Percentiles rank a stretch among this genome's conserved stretches.
Evolutionary conservation across 23 tunicate species (phyloP).

Genomic region (Aplidium turbinatum): DNA sequence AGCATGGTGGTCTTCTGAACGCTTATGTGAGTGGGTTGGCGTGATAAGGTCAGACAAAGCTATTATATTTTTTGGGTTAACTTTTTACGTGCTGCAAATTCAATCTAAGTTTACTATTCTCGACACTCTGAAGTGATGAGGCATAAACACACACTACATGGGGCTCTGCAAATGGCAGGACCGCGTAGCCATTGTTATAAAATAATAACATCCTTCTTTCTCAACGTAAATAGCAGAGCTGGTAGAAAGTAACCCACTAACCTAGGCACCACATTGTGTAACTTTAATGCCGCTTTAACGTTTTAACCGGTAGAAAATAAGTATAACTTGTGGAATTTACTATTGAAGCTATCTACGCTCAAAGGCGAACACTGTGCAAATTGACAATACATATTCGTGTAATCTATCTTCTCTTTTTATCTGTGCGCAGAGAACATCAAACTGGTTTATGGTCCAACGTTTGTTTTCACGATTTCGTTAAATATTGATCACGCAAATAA

Average conservation of each 20-base stretch:
- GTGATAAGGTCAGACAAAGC: too few species aligned
- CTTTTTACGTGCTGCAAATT: too few species aligned
- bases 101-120: neutral
- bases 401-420: neutral
- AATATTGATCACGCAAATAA: slow-evolving; percentile 5
- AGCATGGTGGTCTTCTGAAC: too few species aligned
- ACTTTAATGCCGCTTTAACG: too few species aligned
- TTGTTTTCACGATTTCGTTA: neutral
- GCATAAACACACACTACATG: slow-evolving; percentile 2
- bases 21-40: too few species aligned
- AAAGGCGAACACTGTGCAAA: neutral
- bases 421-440: neutral
- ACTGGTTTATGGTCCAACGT: neutral
- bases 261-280: too few species aligned
- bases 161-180: slow-evolving; percentile 7
- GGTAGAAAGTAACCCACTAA: too few species aligned
- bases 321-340: neutral
- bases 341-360: neutral
- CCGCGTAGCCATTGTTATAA: neutral
- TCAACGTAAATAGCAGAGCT: neutral
- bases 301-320: neutral
- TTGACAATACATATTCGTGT: neutral
- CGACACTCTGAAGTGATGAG: neutral
- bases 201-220: slow-evolving; percentile 2
- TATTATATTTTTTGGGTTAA: too few species aligned